Conservation (phyloP, 2,888 invertebrate species). For the Argynnis bischoffii region DNA sequence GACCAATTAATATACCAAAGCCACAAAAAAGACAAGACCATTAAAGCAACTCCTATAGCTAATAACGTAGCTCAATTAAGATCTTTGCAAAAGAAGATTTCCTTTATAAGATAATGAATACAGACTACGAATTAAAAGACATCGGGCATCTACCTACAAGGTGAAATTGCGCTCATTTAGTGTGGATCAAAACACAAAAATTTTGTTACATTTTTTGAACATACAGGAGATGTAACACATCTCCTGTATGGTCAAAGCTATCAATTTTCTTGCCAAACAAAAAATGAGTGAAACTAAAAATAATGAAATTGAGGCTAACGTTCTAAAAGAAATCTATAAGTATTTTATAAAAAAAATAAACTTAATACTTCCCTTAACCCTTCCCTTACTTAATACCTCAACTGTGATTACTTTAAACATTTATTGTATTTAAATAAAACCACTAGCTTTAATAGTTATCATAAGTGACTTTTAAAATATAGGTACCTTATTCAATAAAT, state of each 20-base stretch:
- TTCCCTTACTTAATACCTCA: too few relatives aligned
- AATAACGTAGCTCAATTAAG: neutral
- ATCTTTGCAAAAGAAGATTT: neutral
- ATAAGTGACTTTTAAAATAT: too few relatives aligned
- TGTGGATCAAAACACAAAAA: slow-evolving; percentile 34
- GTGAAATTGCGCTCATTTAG: slow-evolving; percentile 37
- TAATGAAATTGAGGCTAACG: too few relatives aligned
- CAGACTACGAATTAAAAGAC: neutral
- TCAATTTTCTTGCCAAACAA: neutral
- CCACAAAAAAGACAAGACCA: neutral
- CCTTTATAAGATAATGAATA: neutral
- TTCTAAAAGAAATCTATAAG: too few relatives aligned
- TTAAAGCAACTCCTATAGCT: neutral
- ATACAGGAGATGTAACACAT: slow-evolving; percentile 25
- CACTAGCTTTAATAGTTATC: too few relatives aligned
- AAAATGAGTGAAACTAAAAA: neutral
- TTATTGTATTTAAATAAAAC: neutral
- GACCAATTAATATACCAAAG: slow-evolving; percentile 39
- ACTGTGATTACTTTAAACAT: neutral
- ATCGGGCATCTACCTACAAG: neutral
- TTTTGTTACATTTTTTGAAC: neutral
- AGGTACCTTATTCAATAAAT: too few relatives aligned
- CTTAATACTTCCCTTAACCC: too few relatives aligned
- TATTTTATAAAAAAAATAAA: too few relatives aligned
- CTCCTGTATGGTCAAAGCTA: slow-evolving; percentile 31